Conservation (phyloP, 2,797 vertebrate genomes). For the Sus cebifrons region DNA sequence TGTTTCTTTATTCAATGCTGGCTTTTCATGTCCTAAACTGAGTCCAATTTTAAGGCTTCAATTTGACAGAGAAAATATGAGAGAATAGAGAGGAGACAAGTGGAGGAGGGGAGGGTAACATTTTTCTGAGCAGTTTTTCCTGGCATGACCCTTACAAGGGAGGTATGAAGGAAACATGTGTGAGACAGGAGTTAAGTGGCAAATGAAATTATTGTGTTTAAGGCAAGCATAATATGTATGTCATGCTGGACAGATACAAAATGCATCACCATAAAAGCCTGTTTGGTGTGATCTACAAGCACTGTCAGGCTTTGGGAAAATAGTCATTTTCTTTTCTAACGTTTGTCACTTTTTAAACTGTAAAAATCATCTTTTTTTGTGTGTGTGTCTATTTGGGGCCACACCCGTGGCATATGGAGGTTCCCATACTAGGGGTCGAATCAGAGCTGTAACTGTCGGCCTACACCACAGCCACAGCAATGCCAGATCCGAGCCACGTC, state of each 20-base stretch:
- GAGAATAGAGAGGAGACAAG: slow-evolving; percentile 69
- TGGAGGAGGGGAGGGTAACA: neutral
- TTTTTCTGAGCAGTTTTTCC: slow-evolving; percentile 65
- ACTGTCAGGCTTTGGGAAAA: slow-evolving; percentile 58
- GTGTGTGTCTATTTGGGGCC: no score
- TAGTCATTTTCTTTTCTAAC: slow-evolving; percentile 71
- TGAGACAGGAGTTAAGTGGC: slow-evolving; percentile 74
- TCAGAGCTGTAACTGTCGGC: no score
- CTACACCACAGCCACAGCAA: no score
- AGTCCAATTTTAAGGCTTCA: slow-evolving; percentile 71
- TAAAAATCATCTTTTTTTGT: slow-evolving; percentile 66
- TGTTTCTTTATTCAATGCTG: slow-evolving; percentile 62
- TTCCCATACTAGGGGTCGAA: no score
- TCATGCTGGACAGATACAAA: slow-evolving; percentile 76
- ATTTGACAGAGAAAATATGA: slow-evolving; percentile 68
- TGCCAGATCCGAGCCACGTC: no score
- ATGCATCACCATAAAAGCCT: slow-evolving; percentile 74
- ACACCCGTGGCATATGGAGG: no score
- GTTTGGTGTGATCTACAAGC: slow-evolving; percentile 72
- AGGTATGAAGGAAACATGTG: slow-evolving; percentile 68
- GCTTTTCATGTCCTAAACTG: slow-evolving; percentile 59
- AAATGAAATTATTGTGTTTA: slow-evolving; percentile 83
- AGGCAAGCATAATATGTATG: slow-evolving; percentile 73
- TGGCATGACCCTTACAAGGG: slow-evolving; percentile 54
- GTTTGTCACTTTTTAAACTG: slow-evolving; percentile 80